Evolutionary conservation across 2,888 invertebrate species (phyloP).

Genomic region (Heteromyza rotundicornis): DNA sequence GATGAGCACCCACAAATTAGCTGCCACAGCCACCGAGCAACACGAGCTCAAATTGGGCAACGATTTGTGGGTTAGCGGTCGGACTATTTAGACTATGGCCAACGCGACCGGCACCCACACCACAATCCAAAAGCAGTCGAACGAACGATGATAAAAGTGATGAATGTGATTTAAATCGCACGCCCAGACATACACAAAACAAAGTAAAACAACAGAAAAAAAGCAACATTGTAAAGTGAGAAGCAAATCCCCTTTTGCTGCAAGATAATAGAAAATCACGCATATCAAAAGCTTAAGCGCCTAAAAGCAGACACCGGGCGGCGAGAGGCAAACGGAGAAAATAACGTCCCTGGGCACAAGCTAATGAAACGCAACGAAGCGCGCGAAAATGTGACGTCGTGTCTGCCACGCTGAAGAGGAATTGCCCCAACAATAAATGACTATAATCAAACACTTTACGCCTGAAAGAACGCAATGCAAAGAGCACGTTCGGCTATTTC

Average conservation of each 20-base stretch:
- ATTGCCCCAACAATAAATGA: constrained; percentile 45
- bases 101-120: no score
- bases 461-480: constrained; percentile 44
- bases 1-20: neutral
- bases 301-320: constrained; percentile 7
- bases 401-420: neutral
- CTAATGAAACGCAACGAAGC: constrained; percentile 16
- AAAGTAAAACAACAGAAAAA: neutral
- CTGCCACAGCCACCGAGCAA: neutral
- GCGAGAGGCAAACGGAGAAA: neutral
- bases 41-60: no score
- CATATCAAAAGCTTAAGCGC: neutral
- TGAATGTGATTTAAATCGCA: constrained; percentile 49
- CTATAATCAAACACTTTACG: constrained; percentile 57
- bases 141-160: constrained; percentile 32
- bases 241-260: neutral
- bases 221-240: neutral
- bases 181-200: constrained; percentile 38
- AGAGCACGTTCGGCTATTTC: constrained; percentile 20
- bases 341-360: neutral
- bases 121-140: no score
- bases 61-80: no score
- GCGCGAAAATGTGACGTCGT: neutral
- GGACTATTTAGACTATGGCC: no score
- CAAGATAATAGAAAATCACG: constrained; percentile 12